Percentiles rank a stretch among this genome's conserved stretches.
These are phyloP conservation scores for Oophaga pumilio DNA, from an alignment of 2,113 vertebrate species.

Conservation along the genomic window DNA sequence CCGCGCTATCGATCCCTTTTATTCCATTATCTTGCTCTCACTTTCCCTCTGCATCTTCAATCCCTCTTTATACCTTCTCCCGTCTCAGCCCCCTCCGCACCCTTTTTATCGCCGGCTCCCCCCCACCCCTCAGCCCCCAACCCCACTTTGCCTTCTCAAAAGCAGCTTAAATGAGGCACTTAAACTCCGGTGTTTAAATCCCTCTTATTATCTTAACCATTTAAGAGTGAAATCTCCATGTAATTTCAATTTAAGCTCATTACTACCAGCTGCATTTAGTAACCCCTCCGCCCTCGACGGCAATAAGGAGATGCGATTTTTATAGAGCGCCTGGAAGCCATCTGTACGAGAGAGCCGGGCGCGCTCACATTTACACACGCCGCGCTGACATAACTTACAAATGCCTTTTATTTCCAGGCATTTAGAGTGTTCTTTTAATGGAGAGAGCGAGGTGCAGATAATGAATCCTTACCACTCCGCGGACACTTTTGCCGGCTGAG, in stretches of 20 bases:
- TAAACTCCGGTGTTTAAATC: slow-evolving; percentile 56
- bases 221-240: slow-evolving; percentile 58
- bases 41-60: slow-evolving; percentile 1
- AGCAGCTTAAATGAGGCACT: slow-evolving; percentile 52
- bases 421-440: slow-evolving; percentile 41
- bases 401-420: slow-evolving; percentile 50
- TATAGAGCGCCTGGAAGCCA: slow-evolving; percentile 31
- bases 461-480: slow-evolving; percentile 33
- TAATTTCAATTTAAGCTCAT: slow-evolving; percentile 58
- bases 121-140: not conserved
- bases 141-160: slow-evolving; percentile 32
- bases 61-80: not conserved
- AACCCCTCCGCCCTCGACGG: slow-evolving; percentile 37
- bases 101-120: not conserved
- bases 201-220: slow-evolving; percentile 58
- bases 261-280: slow-evolving; percentile 55
- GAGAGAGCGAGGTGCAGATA: slow-evolving; percentile 41
- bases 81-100: not conserved
- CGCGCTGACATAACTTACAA: slow-evolving; percentile 35
- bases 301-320: slow-evolving; percentile 41
- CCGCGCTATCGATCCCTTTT: slow-evolving; percentile 24
- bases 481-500: slow-evolving; percentile 48
- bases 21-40: slow-evolving; percentile 26
- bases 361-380: slow-evolving; percentile 32
- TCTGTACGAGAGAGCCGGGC: slow-evolving; percentile 12